Evolutionary conservation across 2,888 invertebrate species (phyloP).

Genomic region (Eucriotettix oculatus): DNA sequence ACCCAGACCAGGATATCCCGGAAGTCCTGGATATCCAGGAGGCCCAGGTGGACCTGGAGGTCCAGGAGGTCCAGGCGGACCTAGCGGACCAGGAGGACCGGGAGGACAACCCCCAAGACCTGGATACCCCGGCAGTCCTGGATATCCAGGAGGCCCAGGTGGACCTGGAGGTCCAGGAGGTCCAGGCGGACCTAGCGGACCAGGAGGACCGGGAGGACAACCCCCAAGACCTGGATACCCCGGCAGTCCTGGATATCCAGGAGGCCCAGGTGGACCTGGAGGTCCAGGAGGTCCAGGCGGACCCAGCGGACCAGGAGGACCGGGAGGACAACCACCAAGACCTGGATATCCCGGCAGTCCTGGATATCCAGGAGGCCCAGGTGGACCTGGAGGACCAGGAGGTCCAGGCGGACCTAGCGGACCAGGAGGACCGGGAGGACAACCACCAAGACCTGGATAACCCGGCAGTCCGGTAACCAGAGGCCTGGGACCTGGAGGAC

Average conservation of each 20-base stretch:
- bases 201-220: conserved; percentile 15
- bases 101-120: conserved; percentile 7
- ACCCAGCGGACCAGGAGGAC: conserved; percentile 17
- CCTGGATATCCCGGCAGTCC: conserved; percentile 4
- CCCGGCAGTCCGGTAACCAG: conserved; percentile 8
- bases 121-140: not conserved
- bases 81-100: conserved; percentile 24
- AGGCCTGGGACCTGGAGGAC: conserved; percentile 7
- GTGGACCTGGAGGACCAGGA: conserved; percentile 18
- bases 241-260: conserved; percentile 5
- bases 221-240: conserved; percentile 4
- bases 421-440: conserved; percentile 17
- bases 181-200: conserved; percentile 15
- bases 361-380: conserved; percentile 16
- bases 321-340: conserved; percentile 12
- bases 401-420: conserved; percentile 17
- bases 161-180: conserved; percentile 10
- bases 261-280: conserved; percentile 1
- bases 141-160: conserved; percentile 17
- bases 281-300: conserved; percentile 10
- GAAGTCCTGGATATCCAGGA: conserved; percentile 14
- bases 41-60: conserved; percentile 18
- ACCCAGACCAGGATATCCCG: conserved; percentile 19
- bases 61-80: conserved; percentile 18
- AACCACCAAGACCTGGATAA: conserved; percentile 14